Conservation (phyloP, 2,797 vertebrate genomes). For the Esox masquinongy region DNA sequence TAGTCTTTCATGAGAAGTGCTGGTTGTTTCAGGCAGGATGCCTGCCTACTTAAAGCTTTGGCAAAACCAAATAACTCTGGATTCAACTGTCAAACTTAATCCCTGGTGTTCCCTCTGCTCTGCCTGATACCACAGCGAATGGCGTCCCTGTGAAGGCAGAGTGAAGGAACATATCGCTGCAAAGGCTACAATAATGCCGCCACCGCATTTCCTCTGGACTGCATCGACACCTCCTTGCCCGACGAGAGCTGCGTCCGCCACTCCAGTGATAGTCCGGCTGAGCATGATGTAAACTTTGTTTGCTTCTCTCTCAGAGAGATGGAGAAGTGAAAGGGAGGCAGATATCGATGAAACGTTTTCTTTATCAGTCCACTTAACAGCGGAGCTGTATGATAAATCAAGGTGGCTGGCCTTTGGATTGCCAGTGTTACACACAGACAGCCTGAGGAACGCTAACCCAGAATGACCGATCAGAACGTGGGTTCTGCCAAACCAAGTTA, state of each 20-base stretch:
- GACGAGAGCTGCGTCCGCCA: background rate
- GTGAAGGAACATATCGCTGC: background rate
- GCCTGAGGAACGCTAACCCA: background rate
- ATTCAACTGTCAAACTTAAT: background rate
- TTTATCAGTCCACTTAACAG: background rate
- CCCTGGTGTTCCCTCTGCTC: background rate
- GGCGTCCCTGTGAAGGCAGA: background rate
- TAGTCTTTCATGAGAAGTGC: background rate
- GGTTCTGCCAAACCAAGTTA: background rate
- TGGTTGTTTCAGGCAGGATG: background rate
- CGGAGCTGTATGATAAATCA: background rate
- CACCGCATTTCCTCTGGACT: background rate
- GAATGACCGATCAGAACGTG: background rate
- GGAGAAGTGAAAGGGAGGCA: slow-evolving; percentile 1
- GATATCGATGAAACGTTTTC: background rate
- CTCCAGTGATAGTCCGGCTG: background rate
- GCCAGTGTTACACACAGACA: background rate
- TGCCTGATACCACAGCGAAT: background rate
- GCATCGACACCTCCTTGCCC: background rate
- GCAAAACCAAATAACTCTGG: background rate
- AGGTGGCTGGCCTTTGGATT: background rate
- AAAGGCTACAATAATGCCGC: background rate
- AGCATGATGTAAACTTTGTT: background rate
- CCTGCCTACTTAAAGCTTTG: background rate
- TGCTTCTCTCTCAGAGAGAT: slow-evolving; percentile 4